These are phyloP conservation scores for Bembecia ichneumoniformis DNA, from an alignment of 2,888 invertebrate species.

Conservation along the genomic window DNA sequence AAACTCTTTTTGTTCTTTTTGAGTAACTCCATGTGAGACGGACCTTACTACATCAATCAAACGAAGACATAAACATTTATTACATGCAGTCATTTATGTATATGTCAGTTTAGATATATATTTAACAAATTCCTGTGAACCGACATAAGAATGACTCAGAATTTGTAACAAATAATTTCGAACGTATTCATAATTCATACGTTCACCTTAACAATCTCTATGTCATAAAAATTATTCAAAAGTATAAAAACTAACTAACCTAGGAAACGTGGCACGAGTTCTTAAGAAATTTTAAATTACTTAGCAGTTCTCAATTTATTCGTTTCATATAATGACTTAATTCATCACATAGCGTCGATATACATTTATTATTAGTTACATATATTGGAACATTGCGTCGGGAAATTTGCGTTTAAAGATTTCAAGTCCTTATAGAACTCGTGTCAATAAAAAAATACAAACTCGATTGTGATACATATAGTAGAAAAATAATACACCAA, in stretches of 20 bases:
- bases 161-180: too few species aligned
- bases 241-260: conserved; percentile 39
- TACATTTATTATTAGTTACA: not conserved
- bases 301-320: too few species aligned
- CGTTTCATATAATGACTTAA: not conserved
- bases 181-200: too few species aligned
- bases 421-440: conserved; percentile 31
- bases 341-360: not conserved
- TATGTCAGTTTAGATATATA: too few species aligned
- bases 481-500: conserved; percentile 45
- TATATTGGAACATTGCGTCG: not conserved
- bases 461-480: conserved; percentile 50
- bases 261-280: conserved; percentile 19
- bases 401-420: not conserved
- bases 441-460: conserved; percentile 52
- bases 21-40: too few species aligned
- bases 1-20: too few species aligned
- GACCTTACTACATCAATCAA: too few species aligned
- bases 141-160: too few species aligned
- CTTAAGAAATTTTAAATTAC: conserved; percentile 30
- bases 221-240: conserved; percentile 27
- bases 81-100: too few species aligned
- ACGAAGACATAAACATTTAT: too few species aligned
- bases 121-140: too few species aligned
- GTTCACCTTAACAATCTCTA: too few species aligned